These are phyloP conservation scores for Agelastica alni DNA, from an alignment of 2,888 invertebrate species.

Conservation along the genomic window DNA sequence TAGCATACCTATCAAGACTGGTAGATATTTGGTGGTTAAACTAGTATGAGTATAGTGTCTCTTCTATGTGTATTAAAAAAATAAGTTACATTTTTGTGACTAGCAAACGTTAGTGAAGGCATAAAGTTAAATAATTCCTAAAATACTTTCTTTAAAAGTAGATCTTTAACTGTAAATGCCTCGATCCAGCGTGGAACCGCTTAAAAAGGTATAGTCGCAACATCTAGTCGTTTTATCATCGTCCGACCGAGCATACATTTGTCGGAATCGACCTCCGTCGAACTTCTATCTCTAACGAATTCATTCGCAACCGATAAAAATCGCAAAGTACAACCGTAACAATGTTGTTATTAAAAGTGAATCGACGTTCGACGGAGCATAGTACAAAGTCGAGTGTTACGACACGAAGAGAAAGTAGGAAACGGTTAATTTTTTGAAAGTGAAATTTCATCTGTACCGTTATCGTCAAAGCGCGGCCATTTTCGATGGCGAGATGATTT, in stretches of 20 bases:
- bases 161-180: no score
- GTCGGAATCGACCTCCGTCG: constrained; percentile 9
- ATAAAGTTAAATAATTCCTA: no score
- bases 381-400: constrained; percentile 31
- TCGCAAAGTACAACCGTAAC: constrained; percentile 8
- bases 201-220: no score
- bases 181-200: no score
- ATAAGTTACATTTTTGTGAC: no score
- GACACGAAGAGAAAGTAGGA: constrained; percentile 49
- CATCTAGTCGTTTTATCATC: no score
- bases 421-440: constrained; percentile 49
- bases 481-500: neutral
- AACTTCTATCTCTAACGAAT: constrained; percentile 15
- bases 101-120: no score
- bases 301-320: constrained; percentile 10
- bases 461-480: constrained; percentile 14
- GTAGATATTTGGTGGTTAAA: no score
- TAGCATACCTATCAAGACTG: no score
- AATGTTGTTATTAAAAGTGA: constrained; percentile 30
- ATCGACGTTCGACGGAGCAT: constrained; percentile 31
- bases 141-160: no score
- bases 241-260: neutral
- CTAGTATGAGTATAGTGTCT: no score
- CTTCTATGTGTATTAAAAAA: no score
- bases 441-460: constrained; percentile 42